phyloP scores from a whole-genome alignment of 2,797 vertebrate genomes.

The Gymnoscopelus braueri region DNA sequence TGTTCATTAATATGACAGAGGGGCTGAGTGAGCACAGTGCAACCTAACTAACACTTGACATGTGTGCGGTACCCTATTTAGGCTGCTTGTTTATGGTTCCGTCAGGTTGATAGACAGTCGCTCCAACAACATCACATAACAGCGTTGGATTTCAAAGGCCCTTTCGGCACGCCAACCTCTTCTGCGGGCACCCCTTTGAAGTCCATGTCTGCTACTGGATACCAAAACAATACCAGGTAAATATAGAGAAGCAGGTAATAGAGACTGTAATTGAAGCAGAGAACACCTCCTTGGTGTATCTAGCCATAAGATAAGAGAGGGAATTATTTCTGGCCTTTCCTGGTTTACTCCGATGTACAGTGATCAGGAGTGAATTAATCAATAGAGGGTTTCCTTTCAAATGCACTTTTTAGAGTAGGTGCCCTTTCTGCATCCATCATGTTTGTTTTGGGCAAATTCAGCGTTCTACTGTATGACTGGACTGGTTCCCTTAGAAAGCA shows the following conservation, averaged over 20 bases:
- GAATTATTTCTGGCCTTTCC: neutral
- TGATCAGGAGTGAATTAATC: neutral
- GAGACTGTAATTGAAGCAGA: neutral
- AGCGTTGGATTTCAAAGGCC: constrained; percentile 79
- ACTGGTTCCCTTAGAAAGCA: too few species aligned
- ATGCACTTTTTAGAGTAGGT: neutral
- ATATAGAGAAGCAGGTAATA: constrained; percentile 72
- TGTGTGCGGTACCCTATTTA: constrained; percentile 42
- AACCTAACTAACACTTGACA: constrained; percentile 29
- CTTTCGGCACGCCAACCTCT: constrained; percentile 52
- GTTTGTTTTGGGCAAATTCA: neutral
- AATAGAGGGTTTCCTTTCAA: neutral
- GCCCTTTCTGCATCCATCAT: neutral
- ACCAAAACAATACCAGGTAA: constrained; percentile 74
- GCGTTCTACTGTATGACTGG: neutral
- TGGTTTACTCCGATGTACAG: neutral
- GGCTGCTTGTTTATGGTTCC: constrained; percentile 64
- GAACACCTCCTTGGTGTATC: neutral
- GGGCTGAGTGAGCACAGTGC: neutral
- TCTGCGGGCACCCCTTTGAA: constrained; percentile 73
- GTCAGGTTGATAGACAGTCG: constrained; percentile 67
- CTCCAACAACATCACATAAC: constrained; percentile 74
- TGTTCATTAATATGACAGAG: constrained; percentile 13
- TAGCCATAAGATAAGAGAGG: neutral
- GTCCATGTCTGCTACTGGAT: constrained; percentile 41